Conservation (phyloP, 2,113 vertebrate species). For the Salminus brasiliensis region DNA sequence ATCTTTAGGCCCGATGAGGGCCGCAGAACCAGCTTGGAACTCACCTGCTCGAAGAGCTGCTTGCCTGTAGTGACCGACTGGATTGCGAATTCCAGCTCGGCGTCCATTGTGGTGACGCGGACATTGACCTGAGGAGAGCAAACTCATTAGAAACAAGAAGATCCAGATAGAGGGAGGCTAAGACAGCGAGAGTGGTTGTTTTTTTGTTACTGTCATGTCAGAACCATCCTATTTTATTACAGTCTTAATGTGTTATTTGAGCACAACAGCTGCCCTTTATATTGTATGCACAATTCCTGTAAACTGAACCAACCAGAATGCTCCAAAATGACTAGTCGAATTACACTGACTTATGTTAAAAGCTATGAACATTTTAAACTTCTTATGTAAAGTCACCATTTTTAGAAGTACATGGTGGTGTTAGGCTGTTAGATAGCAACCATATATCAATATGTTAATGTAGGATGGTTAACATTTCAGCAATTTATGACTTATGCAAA, state of each 20-base stretch:
- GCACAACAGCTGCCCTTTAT: no score
- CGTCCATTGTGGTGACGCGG: slow-evolving; percentile 94
- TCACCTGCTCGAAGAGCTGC: slow-evolving; percentile 95
- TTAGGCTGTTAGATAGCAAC: no score
- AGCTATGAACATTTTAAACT: no score
- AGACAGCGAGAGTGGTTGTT: no score
- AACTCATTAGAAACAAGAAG: slow-evolving; percentile 15
- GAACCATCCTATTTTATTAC: no score
- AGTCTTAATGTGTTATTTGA: no score
- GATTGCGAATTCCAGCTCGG: slow-evolving; percentile 97
- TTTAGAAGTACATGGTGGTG: no score
- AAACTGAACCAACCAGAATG: neutral
- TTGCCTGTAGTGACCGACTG: slow-evolving; percentile 91
- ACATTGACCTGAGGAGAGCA: slow-evolving; percentile 85
- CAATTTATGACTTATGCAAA: neutral
- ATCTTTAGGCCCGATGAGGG: neutral
- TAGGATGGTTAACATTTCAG: neutral
- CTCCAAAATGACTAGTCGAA: neutral
- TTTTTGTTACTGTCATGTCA: no score
- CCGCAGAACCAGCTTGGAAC: slow-evolving; percentile 37
- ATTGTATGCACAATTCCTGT: neutral
- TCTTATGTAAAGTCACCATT: no score
- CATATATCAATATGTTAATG: no score
- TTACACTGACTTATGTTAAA: no score
- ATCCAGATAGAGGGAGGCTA: neutral